phyloP scores from a whole-genome alignment of 2,797 vertebrate genomes.

The Sciaenops ocellatus region DNA sequence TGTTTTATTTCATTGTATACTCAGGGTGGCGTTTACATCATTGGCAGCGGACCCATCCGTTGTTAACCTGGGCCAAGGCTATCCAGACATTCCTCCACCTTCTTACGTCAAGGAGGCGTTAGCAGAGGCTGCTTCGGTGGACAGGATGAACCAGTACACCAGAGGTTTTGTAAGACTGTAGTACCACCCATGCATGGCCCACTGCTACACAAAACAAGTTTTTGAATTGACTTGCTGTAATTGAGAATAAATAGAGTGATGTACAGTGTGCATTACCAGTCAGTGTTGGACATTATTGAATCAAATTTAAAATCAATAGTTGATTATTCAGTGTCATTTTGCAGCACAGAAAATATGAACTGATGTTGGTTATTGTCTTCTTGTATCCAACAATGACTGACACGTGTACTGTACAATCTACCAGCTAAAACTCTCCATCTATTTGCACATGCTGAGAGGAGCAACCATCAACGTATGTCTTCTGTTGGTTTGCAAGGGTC shows the following conservation, averaged over 20 bases:
- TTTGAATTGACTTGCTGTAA: neutral
- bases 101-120: constrained; percentile 91
- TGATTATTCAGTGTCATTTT: neutral
- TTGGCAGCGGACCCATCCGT: constrained; percentile 91
- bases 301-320: neutral
- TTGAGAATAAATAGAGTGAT: neutral
- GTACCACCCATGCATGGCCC: neutral
- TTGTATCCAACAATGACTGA: neutral
- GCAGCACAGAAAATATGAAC: neutral
- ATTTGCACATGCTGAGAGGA: neutral
- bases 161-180: constrained; percentile 91
- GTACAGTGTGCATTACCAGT: too few relatives aligned
- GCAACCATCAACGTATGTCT: neutral
- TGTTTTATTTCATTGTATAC: neutral
- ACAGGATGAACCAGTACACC: constrained; percentile 95
- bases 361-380: neutral
- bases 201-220: neutral
- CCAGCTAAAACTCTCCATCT: neutral
- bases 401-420: too few relatives aligned
- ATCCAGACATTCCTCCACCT: constrained; percentile 93
- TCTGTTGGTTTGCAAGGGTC: constrained; percentile 85
- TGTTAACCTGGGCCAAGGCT: constrained; percentile 95
- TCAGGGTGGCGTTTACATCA: constrained; percentile 93
- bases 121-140: constrained; percentile 84
- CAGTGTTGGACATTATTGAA: neutral